Evolutionary conservation across 2,888 invertebrate genomes (phyloP).

Genomic region (Anagyrus pseudococci): DNA sequence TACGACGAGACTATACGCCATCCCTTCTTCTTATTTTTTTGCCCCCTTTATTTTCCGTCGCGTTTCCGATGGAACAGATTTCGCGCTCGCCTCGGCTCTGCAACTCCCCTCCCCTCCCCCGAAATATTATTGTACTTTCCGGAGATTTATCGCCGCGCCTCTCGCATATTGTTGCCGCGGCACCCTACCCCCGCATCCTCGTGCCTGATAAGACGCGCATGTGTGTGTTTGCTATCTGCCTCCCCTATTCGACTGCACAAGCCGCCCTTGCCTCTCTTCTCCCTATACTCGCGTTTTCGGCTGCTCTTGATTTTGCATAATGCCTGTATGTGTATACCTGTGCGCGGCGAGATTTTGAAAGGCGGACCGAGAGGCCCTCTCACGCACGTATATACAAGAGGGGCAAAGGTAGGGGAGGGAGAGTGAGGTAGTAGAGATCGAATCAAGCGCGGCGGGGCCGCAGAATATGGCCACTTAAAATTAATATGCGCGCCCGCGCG

Average conservation of each 20-base stretch:
- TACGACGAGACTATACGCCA: too few relatives aligned
- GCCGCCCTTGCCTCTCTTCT: not conserved
- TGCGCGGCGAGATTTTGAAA: not conserved
- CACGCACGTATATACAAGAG: not conserved
- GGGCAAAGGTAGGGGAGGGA: too few relatives aligned
- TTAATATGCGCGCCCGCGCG: slow-evolving; percentile 32
- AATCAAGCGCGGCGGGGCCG: slow-evolving; percentile 12
- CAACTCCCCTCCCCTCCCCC: too few relatives aligned
- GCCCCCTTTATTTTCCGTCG: too few relatives aligned
- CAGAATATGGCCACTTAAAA: slow-evolving; percentile 34
- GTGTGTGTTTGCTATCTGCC: slow-evolving; percentile 25
- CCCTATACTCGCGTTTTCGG: not conserved
- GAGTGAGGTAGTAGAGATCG: slow-evolving; percentile 19
- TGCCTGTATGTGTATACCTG: slow-evolving; percentile 7
- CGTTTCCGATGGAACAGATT: too few relatives aligned
- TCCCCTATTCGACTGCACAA: not conserved
- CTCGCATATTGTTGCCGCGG: not conserved
- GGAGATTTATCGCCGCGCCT: slow-evolving; percentile 21
- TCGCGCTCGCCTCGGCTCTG: too few relatives aligned
- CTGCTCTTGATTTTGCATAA: slow-evolving; percentile 32
- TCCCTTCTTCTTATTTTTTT: too few relatives aligned
- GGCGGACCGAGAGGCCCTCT: not conserved
- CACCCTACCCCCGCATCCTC: not conserved
- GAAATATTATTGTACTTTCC: slow-evolving; percentile 32
- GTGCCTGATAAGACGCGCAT: not conserved